A percentile compares a stretch with the other conserved stretches of the same genome.
Evolutionary conservation across 2,888 invertebrate genomes (phyloP).

Genomic region (Sphinx pinastri): DNA sequence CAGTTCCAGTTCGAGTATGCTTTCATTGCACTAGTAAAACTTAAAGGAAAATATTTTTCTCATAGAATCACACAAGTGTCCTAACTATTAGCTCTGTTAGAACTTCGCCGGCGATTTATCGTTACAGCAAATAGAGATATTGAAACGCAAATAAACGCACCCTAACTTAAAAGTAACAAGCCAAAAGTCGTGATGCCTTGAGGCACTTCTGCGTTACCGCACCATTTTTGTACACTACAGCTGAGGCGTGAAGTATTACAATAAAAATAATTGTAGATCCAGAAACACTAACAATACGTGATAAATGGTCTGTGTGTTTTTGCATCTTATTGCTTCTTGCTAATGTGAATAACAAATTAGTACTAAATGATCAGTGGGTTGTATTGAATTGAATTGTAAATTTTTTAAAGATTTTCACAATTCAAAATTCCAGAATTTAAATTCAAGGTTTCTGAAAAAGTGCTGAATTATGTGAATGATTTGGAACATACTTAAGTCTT

Average conservation of each 20-base stretch:
- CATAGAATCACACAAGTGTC: too few relatives aligned
- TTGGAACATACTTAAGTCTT: too few relatives aligned
- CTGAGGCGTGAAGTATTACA: neutral
- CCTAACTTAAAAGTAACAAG: neutral
- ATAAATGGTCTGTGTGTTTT: neutral
- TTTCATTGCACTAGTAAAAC: too few relatives aligned
- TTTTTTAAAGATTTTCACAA: too few relatives aligned
- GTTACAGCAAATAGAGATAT: neutral
- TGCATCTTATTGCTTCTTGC: neutral
- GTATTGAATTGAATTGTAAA: too few relatives aligned
- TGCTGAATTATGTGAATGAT: too few relatives aligned
- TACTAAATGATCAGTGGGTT: too few relatives aligned
- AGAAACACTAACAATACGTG: neutral
- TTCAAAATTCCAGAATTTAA: too few relatives aligned
- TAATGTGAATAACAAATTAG: neutral
- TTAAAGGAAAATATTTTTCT: too few relatives aligned
- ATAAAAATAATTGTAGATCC: neutral
- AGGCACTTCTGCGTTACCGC: neutral
- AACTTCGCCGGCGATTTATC: slow-evolving; percentile 8
- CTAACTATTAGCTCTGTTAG: neutral
- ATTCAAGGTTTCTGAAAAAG: too few relatives aligned
- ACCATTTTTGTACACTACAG: neutral
- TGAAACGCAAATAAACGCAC: neutral
- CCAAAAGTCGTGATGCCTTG: neutral
- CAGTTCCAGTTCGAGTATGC: too few relatives aligned